A percentile compares a stretch with the other conserved stretches of the same genome.
phyloP scores from a whole-genome alignment of 2,797 vertebrate species.

The Spinus pinus region DNA sequence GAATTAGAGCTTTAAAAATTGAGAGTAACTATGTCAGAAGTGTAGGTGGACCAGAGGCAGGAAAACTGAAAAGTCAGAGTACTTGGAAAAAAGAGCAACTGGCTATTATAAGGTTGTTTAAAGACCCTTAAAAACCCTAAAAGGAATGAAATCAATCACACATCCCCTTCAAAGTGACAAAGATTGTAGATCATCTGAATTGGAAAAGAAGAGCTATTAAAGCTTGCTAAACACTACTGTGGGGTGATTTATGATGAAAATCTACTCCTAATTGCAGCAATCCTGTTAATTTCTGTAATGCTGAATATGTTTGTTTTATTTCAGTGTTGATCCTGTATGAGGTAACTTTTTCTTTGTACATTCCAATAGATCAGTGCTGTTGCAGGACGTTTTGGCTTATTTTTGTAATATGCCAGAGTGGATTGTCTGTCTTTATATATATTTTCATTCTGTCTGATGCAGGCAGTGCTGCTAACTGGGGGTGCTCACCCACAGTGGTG shows the following conservation, averaged over 20 bases:
- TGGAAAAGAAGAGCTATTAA: background rate
- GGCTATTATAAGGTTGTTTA: background rate
- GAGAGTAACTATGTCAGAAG: background rate
- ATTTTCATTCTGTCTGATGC: background rate
- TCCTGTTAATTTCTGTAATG: background rate
- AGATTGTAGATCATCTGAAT: background rate
- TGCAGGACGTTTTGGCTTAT: background rate
- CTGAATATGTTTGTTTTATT: background rate
- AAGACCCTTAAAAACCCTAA: background rate
- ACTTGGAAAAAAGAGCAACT: background rate
- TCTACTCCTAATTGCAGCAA: background rate
- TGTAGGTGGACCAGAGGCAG: background rate
- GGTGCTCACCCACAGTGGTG: background rate
- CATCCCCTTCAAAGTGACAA: background rate
- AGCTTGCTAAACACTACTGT: background rate
- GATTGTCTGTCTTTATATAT: fast-evolving
- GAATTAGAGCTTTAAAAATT: background rate
- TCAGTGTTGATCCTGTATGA: background rate
- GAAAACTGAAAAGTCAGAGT: background rate
- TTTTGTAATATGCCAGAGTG: background rate
- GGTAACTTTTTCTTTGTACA: background rate
- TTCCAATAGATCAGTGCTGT: background rate
- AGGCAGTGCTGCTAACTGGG: background rate
- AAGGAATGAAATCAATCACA: background rate
- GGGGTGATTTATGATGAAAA: background rate